A percentile compares a stretch with the other conserved stretches of the same genome.
Evolutionary conservation across 2,888 invertebrate genomes (phyloP).

Genomic region (Leuctra nigra): DNA sequence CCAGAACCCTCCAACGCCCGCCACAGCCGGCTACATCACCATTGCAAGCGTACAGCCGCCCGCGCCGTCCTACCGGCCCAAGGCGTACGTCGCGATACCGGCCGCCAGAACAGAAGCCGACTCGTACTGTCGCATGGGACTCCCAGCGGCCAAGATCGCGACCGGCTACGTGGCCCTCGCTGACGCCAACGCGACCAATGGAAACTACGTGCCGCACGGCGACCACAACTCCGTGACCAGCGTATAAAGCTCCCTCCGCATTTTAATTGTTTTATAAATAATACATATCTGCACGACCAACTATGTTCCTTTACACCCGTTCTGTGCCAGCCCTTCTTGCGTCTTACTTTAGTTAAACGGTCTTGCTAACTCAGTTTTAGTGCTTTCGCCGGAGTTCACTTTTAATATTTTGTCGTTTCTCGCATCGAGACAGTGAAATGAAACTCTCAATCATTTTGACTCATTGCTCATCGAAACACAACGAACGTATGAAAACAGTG

Average conservation of each 20-base stretch:
- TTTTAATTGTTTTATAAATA: slow-evolving; percentile 18
- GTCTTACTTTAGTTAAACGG: neutral
- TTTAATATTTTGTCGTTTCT: neutral
- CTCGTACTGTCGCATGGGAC: slow-evolving; percentile 6
- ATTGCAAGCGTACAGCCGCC: slow-evolving; percentile 21
- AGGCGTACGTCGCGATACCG: slow-evolving; percentile 35
- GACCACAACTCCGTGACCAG: too few species aligned
- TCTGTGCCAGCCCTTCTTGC: too few species aligned
- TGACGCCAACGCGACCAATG: slow-evolving; percentile 24
- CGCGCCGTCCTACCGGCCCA: neutral
- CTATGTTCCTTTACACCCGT: neutral
- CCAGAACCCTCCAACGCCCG: slow-evolving; percentile 11
- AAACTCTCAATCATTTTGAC: too few species aligned
- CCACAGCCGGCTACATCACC: slow-evolving; percentile 22
- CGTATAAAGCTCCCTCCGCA: too few species aligned
- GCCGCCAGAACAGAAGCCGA: slow-evolving; percentile 22
- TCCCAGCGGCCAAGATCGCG: slow-evolving; percentile 21
- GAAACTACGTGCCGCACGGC: slow-evolving; percentile 37
- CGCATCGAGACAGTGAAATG: neutral
- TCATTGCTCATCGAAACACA: too few species aligned
- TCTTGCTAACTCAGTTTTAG: neutral
- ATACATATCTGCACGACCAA: slow-evolving; percentile 11
- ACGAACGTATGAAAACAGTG: too few species aligned
- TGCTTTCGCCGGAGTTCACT: neutral
- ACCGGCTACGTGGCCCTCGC: slow-evolving; percentile 35